Conservation (phyloP, 2,888 invertebrate genomes). For the Invenusta paracnida region DNA sequence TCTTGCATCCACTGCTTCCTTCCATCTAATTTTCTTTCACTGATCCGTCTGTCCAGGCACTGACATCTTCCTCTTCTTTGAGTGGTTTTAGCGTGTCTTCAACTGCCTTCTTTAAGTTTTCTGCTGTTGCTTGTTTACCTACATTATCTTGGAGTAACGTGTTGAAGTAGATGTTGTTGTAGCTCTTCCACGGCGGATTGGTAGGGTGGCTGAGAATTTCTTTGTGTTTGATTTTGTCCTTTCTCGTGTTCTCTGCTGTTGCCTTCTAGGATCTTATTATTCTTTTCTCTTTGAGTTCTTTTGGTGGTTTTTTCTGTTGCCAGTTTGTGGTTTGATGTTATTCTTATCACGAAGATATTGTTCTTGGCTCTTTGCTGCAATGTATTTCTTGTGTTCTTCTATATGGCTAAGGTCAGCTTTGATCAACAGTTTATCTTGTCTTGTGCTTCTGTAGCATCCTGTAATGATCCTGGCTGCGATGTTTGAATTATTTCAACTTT, state of each 20-base stretch:
- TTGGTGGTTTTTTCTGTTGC: neutral
- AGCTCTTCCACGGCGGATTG: constrained; percentile 5
- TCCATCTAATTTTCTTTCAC: neutral
- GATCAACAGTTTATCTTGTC: neutral
- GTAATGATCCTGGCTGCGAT: constrained; percentile 10
- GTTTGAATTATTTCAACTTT: neutral
- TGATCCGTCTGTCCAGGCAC: neutral
- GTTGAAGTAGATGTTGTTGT: constrained; percentile 18
- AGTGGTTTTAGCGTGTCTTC: constrained; percentile 18
- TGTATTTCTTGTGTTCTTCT: neutral
- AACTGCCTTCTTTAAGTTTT: constrained; percentile 12
- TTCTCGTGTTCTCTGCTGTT: constrained; percentile 15
- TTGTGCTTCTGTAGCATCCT: neutral
- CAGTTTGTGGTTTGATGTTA: constrained; percentile 1
- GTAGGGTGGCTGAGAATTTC: neutral
- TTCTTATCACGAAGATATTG: neutral
- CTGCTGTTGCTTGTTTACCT: neutral
- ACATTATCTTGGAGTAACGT: neutral
- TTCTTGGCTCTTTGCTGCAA: neutral
- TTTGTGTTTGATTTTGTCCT: constrained; percentile 10
- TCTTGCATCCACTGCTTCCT: neutral
- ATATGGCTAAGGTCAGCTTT: constrained; percentile 1
- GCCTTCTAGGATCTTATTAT: constrained; percentile 22
- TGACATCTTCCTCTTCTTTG: neutral
- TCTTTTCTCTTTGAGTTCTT: constrained; percentile 28